Evolutionary conservation across 2,113 vertebrate species (phyloP).

Genomic region (Lophochroa leadbeateri): DNA sequence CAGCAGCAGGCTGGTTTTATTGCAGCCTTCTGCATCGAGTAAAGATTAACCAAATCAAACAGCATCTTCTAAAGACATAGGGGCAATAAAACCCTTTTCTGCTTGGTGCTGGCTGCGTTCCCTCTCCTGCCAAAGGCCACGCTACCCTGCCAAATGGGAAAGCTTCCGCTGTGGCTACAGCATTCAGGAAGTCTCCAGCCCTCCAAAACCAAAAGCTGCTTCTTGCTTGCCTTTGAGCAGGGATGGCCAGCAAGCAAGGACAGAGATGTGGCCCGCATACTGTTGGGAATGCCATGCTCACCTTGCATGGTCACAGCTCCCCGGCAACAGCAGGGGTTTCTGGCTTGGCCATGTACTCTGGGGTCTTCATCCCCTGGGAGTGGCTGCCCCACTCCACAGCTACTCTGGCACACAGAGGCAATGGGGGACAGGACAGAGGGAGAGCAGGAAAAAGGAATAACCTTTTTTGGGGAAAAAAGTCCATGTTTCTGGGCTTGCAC

Average conservation of each 20-base stretch:
- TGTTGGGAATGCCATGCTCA: accelerated
- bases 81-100: background rate
- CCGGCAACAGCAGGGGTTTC: background rate
- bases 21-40: background rate
- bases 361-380: background rate
- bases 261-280: too few species aligned
- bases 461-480: background rate
- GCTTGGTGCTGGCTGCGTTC: accelerated
- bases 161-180: accelerated
- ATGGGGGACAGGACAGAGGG: background rate
- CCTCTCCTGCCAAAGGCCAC: background rate
- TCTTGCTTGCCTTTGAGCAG: background rate
- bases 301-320: background rate
- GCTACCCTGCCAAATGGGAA: background rate
- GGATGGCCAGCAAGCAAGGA: background rate
- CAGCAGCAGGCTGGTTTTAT: background rate
- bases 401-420: background rate
- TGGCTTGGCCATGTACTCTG: accelerated
- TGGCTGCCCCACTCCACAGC: background rate
- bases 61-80: background rate
- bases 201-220: background rate
- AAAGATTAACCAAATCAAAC: background rate
- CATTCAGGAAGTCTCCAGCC: accelerated
- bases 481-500: background rate
- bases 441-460: background rate